Evolutionary conservation across 1,140 invertebrate species (phyloP), one percentile per base, ranked within the genome.

Genomic region (Drosophila arawakana): DNA sequence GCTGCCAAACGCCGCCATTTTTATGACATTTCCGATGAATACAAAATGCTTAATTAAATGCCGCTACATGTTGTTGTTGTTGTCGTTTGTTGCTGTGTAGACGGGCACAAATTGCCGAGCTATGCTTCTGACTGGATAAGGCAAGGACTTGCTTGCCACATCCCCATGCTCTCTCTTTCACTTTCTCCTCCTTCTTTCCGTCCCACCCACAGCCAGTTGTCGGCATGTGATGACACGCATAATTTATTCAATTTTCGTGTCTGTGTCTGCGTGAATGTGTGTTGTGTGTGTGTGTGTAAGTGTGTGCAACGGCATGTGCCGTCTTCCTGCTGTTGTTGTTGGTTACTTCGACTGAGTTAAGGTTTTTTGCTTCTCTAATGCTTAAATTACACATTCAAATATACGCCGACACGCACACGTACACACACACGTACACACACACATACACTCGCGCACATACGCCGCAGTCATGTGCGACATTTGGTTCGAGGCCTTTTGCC

Each of bases 11-110:
- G 68, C 39, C 76, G 72, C 69, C 67, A 76, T 84, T 89, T 90
- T 89, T 89, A 89, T 89, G 84, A 89, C 84, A 84, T 89, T 89
- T 89, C 84, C 84, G 84, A 88, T 88, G 84, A 88, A 88, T 88
- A 88, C 84, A 88, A 88, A 88, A 88, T 84, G 84, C 80, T 88
- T 89, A 88, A 88, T 88, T 88, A 88, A 88, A 88, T 83, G 84
- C 66, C 74, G 62, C 58, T 80, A 52, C 71, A 71, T 72, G 57
- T 65, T 25, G 52, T 52, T 39, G 46, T 50, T 10, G 65, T 49
- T 58, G 59, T 47, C 62, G 52, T 57, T 63, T 57, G 63, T 13
- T 34, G 59, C 57, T 54, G 44, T 70, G 67, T 61, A 61, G 54
- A 73, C 67, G 60, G 52, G 63, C 81, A 76, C 81, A 76, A 85